Percentiles rank a stretch among this genome's conserved stretches.
Evolutionary conservation across 2,797 vertebrate species (phyloP).

Genomic region (Pogonophryne albipinna): DNA sequence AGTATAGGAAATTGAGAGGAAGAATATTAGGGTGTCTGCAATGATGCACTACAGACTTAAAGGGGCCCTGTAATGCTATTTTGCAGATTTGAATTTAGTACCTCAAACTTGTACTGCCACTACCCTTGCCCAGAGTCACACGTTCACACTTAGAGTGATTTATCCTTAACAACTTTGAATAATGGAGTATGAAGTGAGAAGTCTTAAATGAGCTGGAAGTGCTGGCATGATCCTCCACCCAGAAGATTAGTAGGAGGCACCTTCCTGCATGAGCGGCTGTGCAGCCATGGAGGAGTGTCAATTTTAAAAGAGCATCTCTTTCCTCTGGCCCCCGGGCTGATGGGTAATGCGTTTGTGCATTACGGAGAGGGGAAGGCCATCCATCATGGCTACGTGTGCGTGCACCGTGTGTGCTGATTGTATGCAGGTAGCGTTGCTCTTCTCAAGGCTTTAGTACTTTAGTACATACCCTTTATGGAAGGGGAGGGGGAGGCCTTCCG

Average conservation of each 20-base stretch:
- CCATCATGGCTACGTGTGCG: slow-evolving; percentile 56
- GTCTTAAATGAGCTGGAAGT: slow-evolving; percentile 62
- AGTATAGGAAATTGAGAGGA: slow-evolving; percentile 11
- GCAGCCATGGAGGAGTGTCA: slow-evolving; percentile 48
- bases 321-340: slow-evolving; percentile 59
- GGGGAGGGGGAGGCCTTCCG: slow-evolving; percentile 22
- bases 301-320: slow-evolving; percentile 69
- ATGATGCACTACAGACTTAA: neutral
- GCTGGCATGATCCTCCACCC: slow-evolving; percentile 35
- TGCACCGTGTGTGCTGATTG: slow-evolving; percentile 42
- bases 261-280: slow-evolving; percentile 59
- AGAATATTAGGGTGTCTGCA: neutral
- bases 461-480: slow-evolving; percentile 10
- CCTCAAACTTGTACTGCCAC: slow-evolving; percentile 10
- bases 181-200: slow-evolving; percentile 56
- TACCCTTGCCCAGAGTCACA: slow-evolving; percentile 7
- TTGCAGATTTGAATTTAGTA: neutral
- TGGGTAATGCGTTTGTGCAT: slow-evolving; percentile 62
- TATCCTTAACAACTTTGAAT: slow-evolving; percentile 50
- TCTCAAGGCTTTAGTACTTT: slow-evolving; percentile 50
- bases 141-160: slow-evolving; percentile 36
- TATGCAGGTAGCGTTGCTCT: slow-evolving; percentile 52
- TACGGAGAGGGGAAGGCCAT: slow-evolving; percentile 56
- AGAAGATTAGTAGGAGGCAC: slow-evolving; percentile 45
- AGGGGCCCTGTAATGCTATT: too few species aligned